Conservation (phyloP, 1,140 invertebrate species). For the Euglossa dilemma region DNA sequence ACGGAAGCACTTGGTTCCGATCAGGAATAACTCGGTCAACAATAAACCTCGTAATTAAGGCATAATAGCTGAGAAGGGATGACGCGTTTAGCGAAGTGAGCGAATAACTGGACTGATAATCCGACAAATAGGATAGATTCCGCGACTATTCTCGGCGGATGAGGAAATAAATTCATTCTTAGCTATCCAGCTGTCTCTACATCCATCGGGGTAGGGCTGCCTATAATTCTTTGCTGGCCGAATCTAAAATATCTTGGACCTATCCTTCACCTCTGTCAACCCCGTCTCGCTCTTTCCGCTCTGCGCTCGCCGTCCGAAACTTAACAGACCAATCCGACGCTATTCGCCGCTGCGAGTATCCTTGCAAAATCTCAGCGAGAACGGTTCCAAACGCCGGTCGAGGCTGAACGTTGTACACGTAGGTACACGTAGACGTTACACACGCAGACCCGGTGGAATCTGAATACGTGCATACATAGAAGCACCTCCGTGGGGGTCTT, state of each 20-base stretch:
- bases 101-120: no score
- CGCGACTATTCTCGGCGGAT: background rate
- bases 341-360: no score
- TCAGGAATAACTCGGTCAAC: background rate
- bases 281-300: no score
- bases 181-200: background rate
- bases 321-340: no score
- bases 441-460: background rate
- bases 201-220: no score
- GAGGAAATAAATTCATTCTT: background rate
- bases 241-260: no score
- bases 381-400: no score
- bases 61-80: background rate
- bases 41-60: background rate
- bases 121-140: background rate
- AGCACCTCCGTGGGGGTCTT: slow-evolving; percentile 61
- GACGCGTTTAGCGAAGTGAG: background rate
- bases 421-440: background rate
- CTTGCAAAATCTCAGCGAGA: no score
- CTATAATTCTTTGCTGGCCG: no score
- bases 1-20: background rate
- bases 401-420: no score
- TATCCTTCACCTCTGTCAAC: no score
- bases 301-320: no score
- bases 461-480: slow-evolving; percentile 36